These are phyloP conservation scores for Halocynthia aurantium DNA, from an alignment of 23 tunicate species.

Conservation along the genomic window DNA sequence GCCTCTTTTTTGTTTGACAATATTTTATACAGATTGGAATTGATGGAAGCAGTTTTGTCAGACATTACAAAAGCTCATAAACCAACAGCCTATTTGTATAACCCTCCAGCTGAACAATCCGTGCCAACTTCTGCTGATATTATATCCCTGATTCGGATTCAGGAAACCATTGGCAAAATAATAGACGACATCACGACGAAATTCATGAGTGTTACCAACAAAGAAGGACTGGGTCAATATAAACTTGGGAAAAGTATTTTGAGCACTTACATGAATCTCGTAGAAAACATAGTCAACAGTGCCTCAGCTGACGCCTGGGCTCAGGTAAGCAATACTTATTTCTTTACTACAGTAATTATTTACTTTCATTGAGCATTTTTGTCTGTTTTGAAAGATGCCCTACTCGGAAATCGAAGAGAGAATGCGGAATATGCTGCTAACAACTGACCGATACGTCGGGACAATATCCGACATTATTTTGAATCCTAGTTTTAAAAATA, in stretches of 20 bases:
- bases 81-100: background rate
- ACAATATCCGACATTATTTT: constrained; percentile 34
- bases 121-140: background rate
- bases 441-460: constrained; percentile 59
- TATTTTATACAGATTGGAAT: background rate
- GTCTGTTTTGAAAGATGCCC: constrained; percentile 20
- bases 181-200: background rate
- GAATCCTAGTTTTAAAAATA: background rate
- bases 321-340: background rate
- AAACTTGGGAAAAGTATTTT: background rate
- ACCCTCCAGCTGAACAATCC: background rate
- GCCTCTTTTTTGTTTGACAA: background rate
- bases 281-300: background rate
- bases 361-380: background rate
- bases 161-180: background rate
- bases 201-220: background rate
- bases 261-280: background rate
- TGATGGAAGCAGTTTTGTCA: background rate
- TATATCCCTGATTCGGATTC: background rate
- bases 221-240: background rate
- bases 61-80: background rate
- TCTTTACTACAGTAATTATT: background rate
- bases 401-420: constrained; percentile 2
- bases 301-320: background rate
- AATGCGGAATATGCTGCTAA: constrained; percentile 32